A percentile compares a stretch with the other conserved stretches of the same genome.
Evolutionary conservation across 2,888 invertebrate species (phyloP).

Genomic region (Cheilosia vulpina): DNA sequence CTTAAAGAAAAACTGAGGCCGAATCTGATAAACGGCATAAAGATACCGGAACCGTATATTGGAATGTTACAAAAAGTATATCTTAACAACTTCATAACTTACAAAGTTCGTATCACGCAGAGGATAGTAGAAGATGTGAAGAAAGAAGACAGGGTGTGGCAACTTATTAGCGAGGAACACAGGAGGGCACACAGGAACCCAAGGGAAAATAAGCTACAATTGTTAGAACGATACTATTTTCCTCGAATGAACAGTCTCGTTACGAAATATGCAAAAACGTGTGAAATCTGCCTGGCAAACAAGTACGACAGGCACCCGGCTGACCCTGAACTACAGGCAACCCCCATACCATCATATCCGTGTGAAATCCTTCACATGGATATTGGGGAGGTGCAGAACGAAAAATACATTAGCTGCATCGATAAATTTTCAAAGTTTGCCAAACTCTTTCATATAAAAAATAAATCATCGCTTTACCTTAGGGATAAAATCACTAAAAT

Average conservation of each 20-base stretch:
- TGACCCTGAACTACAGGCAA: neutral
- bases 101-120: neutral
- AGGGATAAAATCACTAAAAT: no score
- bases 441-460: no score
- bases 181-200: no score
- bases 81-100: neutral
- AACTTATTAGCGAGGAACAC: neutral
- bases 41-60: neutral
- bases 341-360: constrained; percentile 9
- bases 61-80: neutral
- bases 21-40: neutral
- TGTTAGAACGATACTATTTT: no score
- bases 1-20: neutral
- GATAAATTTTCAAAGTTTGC: neutral
- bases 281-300: no score
- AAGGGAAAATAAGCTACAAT: no score
- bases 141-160: no score
- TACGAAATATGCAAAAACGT: no score
- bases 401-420: neutral
- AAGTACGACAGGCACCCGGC: no score
- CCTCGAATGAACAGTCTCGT: no score
- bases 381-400: neutral
- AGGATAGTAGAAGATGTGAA: no score
- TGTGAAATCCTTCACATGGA: neutral
- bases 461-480: no score